phyloP scores from a whole-genome alignment of 2,113 vertebrate genomes.

The Lonchura striata region DNA sequence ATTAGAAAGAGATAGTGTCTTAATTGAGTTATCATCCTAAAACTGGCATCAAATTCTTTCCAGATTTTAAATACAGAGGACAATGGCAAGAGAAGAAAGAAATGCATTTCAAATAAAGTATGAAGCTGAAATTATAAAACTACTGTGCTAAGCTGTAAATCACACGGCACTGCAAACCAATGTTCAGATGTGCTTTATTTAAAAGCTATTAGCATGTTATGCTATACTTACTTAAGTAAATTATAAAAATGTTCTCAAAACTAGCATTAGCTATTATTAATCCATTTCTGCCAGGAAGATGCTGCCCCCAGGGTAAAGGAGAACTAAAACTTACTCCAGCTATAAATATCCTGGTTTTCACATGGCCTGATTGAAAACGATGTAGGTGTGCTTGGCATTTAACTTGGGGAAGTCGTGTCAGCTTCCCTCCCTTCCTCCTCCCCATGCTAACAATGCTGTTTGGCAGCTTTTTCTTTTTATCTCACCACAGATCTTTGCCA shows the following conservation, averaged over 20 bases:
- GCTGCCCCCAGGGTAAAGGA: conserved; percentile 66
- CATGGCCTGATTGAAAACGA: conserved; percentile 27
- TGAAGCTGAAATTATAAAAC: background rate
- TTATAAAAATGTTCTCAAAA: conserved; percentile 52
- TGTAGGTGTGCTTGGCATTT: conserved; percentile 72
- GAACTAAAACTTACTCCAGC: conserved; percentile 39
- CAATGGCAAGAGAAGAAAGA: background rate
- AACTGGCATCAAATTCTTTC: background rate
- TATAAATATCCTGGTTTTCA: conserved; percentile 73
- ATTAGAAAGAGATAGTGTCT: background rate
- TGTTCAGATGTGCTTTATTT: background rate
- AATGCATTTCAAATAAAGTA: background rate
- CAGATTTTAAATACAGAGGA: background rate
- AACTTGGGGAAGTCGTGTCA: conserved; percentile 62
- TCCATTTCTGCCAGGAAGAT: conserved; percentile 59
- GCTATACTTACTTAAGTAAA: conserved; percentile 39
- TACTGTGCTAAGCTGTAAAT: background rate
- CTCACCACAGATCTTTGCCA: conserved; percentile 78
- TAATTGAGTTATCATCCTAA: background rate
- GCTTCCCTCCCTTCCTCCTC: conserved; percentile 50
- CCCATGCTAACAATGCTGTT: conserved; percentile 67
- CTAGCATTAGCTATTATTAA: conserved; percentile 58
- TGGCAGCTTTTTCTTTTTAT: conserved; percentile 74
- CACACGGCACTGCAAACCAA: background rate
- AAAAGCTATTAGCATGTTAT: conserved; percentile 27